Conservation (phyloP, 2,113 vertebrate species). For the Halcyon senegalensis region DNA sequence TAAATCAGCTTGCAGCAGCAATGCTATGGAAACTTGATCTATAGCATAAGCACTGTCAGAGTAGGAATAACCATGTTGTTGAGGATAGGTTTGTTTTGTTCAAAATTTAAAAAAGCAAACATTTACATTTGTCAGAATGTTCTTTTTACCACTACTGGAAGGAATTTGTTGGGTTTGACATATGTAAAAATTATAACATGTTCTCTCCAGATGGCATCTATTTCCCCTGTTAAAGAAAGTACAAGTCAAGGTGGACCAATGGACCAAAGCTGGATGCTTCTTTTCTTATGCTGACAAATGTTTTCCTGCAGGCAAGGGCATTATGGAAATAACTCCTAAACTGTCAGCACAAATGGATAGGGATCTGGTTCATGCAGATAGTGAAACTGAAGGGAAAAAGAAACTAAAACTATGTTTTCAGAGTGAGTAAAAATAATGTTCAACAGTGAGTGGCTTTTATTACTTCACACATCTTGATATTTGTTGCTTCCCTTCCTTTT, state of each 20-base stretch:
- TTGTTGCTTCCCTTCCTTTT: background rate
- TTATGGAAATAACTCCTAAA: background rate
- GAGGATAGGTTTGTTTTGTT: background rate
- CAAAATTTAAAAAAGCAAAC: background rate
- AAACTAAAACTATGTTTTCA: background rate
- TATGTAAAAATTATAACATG: background rate
- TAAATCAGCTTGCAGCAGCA: background rate
- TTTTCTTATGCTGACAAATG: background rate
- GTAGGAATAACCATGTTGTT: background rate
- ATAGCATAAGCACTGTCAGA: background rate
- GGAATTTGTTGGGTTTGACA: background rate
- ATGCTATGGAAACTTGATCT: background rate
- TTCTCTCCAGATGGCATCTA: background rate
- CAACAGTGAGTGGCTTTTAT: background rate
- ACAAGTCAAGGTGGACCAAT: background rate
- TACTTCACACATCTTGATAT: accelerated
- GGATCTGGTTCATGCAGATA: background rate
- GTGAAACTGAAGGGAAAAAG: background rate
- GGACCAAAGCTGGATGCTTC: background rate
- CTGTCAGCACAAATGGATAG: background rate
- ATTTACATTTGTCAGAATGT: background rate
- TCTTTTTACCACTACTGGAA: background rate
- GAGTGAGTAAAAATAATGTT: background rate
- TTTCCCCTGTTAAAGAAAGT: background rate
- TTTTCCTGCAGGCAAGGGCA: background rate